Evolutionary conservation across 2,797 vertebrate genomes (phyloP), one percentile per base, ranked within the genome.

Genomic region (Acanthurus lineatus): DNA sequence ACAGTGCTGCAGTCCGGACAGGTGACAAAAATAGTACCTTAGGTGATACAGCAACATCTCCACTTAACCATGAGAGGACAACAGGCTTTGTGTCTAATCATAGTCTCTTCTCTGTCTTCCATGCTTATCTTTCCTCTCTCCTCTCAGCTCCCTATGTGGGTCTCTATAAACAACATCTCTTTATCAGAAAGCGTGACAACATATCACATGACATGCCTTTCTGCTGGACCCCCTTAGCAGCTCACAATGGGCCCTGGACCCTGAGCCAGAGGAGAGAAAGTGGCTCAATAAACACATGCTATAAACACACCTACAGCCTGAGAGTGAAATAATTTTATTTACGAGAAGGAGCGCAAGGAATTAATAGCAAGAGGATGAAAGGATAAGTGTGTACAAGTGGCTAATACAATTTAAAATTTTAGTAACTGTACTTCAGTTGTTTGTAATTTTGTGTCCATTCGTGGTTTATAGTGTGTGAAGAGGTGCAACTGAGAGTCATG

Each of bases 11-110:
- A 48, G 72, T 35, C 57, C 48, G 71, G 69, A 69, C 0, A 0
- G 67, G 4, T 35, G 53, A 32, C 86, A 86, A 80, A 90, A 91
- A 93, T 91, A 91, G 88, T 22, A 72, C 51, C 77, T 61, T 49
- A 47, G 54, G 64, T 47, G 82, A 77, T 69, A 81, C n/a, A 64
- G 59, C 32, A 53, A 47, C 73, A 61, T 82, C 51, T 73, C 67
- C 76, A 84, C 80, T 85, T 70, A 79, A 42, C 56, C 80, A 45
- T 20, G 9, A 78, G 48, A 82, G 82, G 79, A 86, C 51, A 88
- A 69, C 45, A 35, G 38, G 38, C 49, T 54, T 16, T 52, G 38
- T n/a, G 40, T 79, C 54, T 86, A 87, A 91, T 92, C 89, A 45
- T 38, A 0, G 51, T 69, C 82, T 63, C 64, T 66, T 70, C 73